These are phyloP conservation scores for Barypeithes pellucidus DNA, from an alignment of 2,888 invertebrate species.

Conservation along the genomic window DNA sequence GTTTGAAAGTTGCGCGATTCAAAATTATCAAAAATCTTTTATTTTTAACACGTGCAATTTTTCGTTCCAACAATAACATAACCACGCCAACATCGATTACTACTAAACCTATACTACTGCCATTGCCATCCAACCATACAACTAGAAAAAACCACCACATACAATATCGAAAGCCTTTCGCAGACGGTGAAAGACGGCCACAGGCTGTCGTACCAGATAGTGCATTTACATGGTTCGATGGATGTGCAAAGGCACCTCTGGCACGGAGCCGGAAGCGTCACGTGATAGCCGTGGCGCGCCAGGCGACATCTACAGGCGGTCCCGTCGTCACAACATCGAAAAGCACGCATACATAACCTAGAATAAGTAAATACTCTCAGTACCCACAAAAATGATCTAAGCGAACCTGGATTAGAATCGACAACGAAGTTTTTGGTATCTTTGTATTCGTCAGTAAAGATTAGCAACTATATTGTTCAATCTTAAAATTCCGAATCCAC, in stretches of 20 bases:
- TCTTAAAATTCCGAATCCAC: too few relatives aligned
- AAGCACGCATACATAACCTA: slow-evolving; percentile 44
- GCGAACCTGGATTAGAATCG: not conserved
- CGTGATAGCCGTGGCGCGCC: not conserved
- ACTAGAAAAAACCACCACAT: not conserved
- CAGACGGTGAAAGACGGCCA: slow-evolving; percentile 65
- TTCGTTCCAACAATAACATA: too few relatives aligned
- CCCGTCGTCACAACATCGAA: slow-evolving; percentile 30
- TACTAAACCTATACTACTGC: not conserved
- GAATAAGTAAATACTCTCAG: slow-evolving; percentile 26
- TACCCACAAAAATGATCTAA: not conserved
- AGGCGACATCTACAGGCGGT: slow-evolving; percentile 33
- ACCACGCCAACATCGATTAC: too few relatives aligned
- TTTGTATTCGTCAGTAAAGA: too few relatives aligned
- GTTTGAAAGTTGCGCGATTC: too few relatives aligned
- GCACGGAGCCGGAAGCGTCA: slow-evolving; percentile 87
- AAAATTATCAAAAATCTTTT: too few relatives aligned
- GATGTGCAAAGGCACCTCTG: slow-evolving; percentile 98
- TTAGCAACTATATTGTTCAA: too few relatives aligned
- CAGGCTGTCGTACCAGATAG: slow-evolving; percentile 99
- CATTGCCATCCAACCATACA: not conserved
- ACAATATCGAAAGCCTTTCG: slow-evolving; percentile 13
- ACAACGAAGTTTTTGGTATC: too few relatives aligned
- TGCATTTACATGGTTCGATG: slow-evolving; percentile 92
- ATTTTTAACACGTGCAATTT: too few relatives aligned